Percentiles rank a stretch among this genome's conserved stretches.
These are phyloP conservation scores for Cetoscarus ocellatus DNA, from an alignment of 2,797 vertebrate genomes.

Conservation along the genomic window DNA sequence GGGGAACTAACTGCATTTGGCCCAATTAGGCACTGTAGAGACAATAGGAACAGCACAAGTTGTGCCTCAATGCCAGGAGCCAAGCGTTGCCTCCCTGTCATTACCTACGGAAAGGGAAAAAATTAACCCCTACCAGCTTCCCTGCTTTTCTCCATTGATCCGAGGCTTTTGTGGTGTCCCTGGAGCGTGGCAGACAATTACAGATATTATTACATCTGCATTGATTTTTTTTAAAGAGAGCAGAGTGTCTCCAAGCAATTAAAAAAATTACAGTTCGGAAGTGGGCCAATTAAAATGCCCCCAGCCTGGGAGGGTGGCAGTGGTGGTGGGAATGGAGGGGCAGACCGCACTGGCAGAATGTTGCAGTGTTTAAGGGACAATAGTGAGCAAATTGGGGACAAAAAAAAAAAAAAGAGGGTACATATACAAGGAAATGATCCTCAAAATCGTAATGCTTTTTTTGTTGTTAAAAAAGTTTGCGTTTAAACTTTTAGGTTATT, in stretches of 20 bases:
- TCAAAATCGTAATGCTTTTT: too few species aligned
- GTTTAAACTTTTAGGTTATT: too few species aligned
- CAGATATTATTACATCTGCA: slow-evolving; percentile 92
- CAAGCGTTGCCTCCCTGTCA: slow-evolving; percentile 83
- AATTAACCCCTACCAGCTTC: slow-evolving; percentile 87
- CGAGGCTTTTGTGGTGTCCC: slow-evolving; percentile 86
- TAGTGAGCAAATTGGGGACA: slow-evolving; percentile 18
- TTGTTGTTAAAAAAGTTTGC: too few species aligned
- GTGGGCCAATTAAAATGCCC: slow-evolving; percentile 89
- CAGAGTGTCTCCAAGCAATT: slow-evolving; percentile 88
- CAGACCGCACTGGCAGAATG: slow-evolving; percentile 79
- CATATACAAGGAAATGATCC: too few species aligned
- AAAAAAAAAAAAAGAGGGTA: neutral
- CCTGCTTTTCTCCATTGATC: slow-evolving; percentile 87
- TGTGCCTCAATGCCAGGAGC: slow-evolving; percentile 80
- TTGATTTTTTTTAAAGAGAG: slow-evolving; percentile 86
- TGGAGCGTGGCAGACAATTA: slow-evolving; percentile 89
- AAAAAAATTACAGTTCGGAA: slow-evolving; percentile 90
- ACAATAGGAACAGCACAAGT: slow-evolving; percentile 87
- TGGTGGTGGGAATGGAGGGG: slow-evolving; percentile 49
- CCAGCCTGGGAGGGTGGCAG: slow-evolving; percentile 74
- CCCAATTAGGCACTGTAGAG: slow-evolving; percentile 85
- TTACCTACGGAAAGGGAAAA: slow-evolving; percentile 85
- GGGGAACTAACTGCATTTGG: slow-evolving; percentile 86
- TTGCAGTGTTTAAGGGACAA: slow-evolving; percentile 57